phyloP scores from a whole-genome alignment of 2,888 invertebrate genomes.

The Andrena flavipes region DNA sequence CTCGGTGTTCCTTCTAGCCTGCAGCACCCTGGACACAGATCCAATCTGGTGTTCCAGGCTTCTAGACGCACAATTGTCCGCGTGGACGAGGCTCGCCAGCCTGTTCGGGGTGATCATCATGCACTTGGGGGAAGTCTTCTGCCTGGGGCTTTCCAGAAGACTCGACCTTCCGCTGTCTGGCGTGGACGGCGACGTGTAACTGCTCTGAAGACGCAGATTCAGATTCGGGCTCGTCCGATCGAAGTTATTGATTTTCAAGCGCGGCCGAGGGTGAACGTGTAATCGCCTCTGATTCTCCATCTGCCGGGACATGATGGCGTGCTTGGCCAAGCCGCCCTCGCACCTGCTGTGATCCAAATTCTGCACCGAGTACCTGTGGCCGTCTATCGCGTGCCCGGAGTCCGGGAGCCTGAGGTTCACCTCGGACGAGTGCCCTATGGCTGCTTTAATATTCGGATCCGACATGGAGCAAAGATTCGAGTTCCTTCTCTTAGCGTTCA shows the following conservation, averaged over 20 bases:
- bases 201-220: conserved; percentile 63
- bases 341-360: conserved; percentile 75
- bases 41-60: conserved; percentile 43
- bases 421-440: conserved; percentile 53
- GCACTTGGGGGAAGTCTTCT: conserved; percentile 64
- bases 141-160: conserved; percentile 57
- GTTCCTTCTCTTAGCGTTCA: conserved; percentile 64
- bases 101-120: conserved; percentile 78
- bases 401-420: conserved; percentile 57
- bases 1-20: conserved; percentile 64
- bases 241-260: conserved; percentile 42
- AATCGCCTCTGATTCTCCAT: conserved; percentile 70
- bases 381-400: conserved; percentile 25
- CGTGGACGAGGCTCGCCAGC: conserved; percentile 71
- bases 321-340: conserved; percentile 58
- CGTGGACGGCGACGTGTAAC: conserved; percentile 67
- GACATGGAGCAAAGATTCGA: conserved; percentile 80
- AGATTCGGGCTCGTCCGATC: conserved; percentile 64
- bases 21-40: conserved; percentile 45
- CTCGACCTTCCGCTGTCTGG: conserved; percentile 55
- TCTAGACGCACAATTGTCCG: conserved; percentile 44
- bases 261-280: conserved; percentile 46
- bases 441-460: conserved; percentile 79
- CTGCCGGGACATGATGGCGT: conserved; percentile 66
- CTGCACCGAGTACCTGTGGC: conserved; percentile 74